Evolutionary conservation across 2,888 invertebrate genomes (phyloP), one percentile per base, ranked within the genome.

Genomic region (Agapetus fuscipes): DNA sequence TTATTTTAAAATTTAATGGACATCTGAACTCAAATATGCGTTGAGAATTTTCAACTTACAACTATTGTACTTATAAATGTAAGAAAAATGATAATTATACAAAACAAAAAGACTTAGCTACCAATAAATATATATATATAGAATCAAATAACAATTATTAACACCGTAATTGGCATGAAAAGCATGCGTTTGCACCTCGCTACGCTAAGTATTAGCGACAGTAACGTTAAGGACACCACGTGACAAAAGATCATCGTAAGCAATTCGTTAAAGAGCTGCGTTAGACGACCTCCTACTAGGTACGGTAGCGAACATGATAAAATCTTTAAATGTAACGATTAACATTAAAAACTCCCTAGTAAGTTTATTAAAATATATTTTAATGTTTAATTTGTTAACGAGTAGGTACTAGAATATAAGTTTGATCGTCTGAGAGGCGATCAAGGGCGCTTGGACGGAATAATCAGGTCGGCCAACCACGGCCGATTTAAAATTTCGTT

Each of bases 361-460:
- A 32, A 43, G 40, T 43, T 43, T 40, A 43, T 37, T 34, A 30
- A 31, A 29, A 38, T 37, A 31, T 41, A 34, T 40, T 40, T 39
- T 46, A 36, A 37, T 43, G 40, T 38, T 32, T 40, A 35, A 36
- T 31, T 42, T 33, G 35, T 43, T 43, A 39, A 43, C 39, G 43
- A 43, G 43, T 43, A 46, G 39, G 36, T 39, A 39, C 40, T 43
- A 35, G 43, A 41, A 39, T 36, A 43, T 46, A 46, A 46, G 46
- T 46, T 39, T 31, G 40, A 43, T 27, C 34, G 36, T 11, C 20
- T 24, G 17, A 26, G 10, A 39, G 33, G 34, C 39, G 41, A 32
- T 39, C 47, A 39, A 36, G 34, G 30, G 39, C 39, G 39, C 39
- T 38, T 48, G 48, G 48, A 48, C 48, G 48, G 48, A 48, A 46